phyloP scores from a whole-genome alignment of 2,888 invertebrate species.

The Syrista parreyssii region DNA sequence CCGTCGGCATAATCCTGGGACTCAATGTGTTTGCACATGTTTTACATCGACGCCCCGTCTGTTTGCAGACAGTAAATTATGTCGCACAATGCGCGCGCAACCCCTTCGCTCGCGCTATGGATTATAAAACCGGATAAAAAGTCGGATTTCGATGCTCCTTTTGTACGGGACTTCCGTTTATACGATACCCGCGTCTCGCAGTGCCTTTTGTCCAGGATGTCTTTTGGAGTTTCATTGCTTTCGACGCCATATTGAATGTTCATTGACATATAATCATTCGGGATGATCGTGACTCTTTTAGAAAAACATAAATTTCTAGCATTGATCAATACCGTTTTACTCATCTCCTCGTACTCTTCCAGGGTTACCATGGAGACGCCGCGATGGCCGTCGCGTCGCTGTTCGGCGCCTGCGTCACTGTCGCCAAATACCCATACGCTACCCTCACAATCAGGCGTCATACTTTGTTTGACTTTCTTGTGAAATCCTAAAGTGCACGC shows the following conservation, averaged over 20 bases:
- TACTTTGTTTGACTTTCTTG: neutral
- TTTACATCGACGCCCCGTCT: constrained; percentile 57
- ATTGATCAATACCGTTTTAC: constrained; percentile 49
- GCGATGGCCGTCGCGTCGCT: constrained; percentile 52
- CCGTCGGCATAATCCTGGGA: constrained; percentile 33
- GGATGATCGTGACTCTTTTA: constrained; percentile 1
- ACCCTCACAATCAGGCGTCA: neutral
- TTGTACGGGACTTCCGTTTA: neutral
- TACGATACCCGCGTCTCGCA: neutral
- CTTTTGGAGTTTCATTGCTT: neutral
- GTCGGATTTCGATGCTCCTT: constrained; percentile 3
- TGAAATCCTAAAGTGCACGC: neutral
- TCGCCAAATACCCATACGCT: constrained; percentile 1
- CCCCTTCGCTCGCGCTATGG: constrained; percentile 52
- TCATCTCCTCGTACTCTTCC: constrained; percentile 50
- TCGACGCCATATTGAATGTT: neutral
- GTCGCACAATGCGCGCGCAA: constrained; percentile 56
- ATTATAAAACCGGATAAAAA: constrained; percentile 56
- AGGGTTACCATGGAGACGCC: constrained; percentile 57
- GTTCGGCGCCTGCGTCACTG: constrained; percentile 50
- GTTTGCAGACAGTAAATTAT: constrained; percentile 67
- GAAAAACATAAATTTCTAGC: constrained; percentile 11
- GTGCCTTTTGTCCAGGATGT: neutral
- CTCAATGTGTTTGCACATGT: constrained; percentile 50
- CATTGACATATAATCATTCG: constrained; percentile 46